Base-by-base conservation (phyloP, 92 coral and sea anemone genomes). In the Virgularia gustaviana region DNA sequence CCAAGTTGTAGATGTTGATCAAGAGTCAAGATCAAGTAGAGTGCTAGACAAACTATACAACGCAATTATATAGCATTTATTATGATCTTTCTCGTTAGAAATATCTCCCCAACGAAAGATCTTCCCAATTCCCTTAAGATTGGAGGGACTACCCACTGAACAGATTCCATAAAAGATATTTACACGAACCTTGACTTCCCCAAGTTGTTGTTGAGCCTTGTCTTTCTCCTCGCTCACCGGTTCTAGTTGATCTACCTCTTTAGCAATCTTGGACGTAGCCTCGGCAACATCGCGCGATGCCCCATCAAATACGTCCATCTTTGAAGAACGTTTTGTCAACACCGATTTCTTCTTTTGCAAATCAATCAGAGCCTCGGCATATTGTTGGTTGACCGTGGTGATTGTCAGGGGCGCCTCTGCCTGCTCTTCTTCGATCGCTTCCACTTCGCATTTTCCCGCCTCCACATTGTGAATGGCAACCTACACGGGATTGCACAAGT, bases 161-260 rank as follows among this genome's bases (percentile, higher is more conserved):
- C 51, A 4, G 53, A 70, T 43, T 43, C 4, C 2, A 4, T 13
- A 1, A 16, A 43, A 43, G n/a, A 43, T 4, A 43, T 49, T 5
- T 9, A 15, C 10, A 37, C 85, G 30, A 79, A 92, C 98, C 87
- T 81, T 81, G 31, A 84, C 72, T 53, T 72, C 84, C 31, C 58
- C 72, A 12, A 89, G 73, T 54, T 92, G 96, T 52, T 81, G 33
- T 57, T 82, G 79, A n/a, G 98, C 96, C 37, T 79, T 78, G 31
- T 92, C 92, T 49, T 73, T 64, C 70, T 92, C 98, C 36, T 87
- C 88, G 57, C 90, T 92, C 32, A 84, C 80, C 11, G 98, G 84
- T 38, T 81, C 71, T 54, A 89, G 42, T 19, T 81, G 73, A 23
- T 87, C 89, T 23, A 92, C 81, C 72, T 75, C 85, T 27, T 74